These are phyloP conservation scores for Schizaphis graminum DNA, from an alignment of 2,888 invertebrate genomes.

Conservation along the genomic window DNA sequence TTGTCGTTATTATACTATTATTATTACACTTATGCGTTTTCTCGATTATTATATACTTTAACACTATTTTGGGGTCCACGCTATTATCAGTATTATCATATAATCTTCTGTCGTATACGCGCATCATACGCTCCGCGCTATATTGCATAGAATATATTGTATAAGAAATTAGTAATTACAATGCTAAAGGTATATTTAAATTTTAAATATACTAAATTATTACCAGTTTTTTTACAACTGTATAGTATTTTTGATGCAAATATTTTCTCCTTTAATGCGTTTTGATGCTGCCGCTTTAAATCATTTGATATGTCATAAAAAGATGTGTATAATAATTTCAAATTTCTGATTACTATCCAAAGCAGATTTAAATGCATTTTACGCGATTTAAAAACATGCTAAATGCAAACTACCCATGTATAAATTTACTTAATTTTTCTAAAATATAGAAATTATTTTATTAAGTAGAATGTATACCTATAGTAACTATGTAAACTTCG, in stretches of 20 bases:
- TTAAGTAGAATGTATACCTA: background rate
- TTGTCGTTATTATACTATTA: background rate
- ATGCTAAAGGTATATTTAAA: background rate
- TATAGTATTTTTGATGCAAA: background rate
- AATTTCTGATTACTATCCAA: background rate
- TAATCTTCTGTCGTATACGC: background rate
- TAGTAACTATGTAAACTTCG: background rate
- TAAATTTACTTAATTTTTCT: background rate
- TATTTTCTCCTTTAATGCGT: background rate
- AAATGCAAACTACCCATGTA: fast-evolving
- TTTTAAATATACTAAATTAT: background rate
- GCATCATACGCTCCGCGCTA: background rate
- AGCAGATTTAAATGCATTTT: no score
- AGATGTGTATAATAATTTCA: background rate
- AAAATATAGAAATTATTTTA: background rate
- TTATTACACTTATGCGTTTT: background rate
- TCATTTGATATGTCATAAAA: background rate
- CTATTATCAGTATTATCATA: background rate
- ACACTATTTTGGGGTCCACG: background rate
- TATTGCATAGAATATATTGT: background rate
- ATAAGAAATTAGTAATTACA: background rate
- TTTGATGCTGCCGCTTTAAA: background rate
- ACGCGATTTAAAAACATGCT: background rate
- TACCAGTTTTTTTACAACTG: background rate
- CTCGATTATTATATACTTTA: background rate